Evolutionary conservation across 2,888 invertebrate species (phyloP).

Genomic region (Mimumesa dahlbomi): DNA sequence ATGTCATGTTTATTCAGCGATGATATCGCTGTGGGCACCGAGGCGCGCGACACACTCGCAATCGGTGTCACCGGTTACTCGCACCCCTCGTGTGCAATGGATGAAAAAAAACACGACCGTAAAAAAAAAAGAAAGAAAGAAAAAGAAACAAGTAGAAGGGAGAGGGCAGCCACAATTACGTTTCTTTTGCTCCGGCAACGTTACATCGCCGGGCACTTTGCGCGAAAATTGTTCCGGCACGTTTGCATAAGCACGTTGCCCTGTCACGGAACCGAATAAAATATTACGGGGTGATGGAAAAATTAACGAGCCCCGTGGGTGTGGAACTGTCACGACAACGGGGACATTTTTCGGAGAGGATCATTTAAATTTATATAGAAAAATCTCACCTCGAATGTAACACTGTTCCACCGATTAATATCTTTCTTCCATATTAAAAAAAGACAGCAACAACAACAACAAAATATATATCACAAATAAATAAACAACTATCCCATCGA

Average conservation of each 20-base stretch:
- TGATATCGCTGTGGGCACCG: constrained; percentile 76
- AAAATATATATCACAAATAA: no score
- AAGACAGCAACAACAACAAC: no score
- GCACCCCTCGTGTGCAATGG: constrained; percentile 24
- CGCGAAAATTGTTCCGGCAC: constrained; percentile 52
- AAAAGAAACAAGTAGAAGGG: neutral
- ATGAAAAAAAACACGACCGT: constrained; percentile 19
- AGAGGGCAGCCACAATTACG: constrained; percentile 46
- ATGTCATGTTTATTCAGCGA: constrained; percentile 80
- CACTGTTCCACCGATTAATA: no score
- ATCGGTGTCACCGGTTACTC: constrained; percentile 63
- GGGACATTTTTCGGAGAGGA: no score
- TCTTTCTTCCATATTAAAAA: no score
- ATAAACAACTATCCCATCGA: no score
- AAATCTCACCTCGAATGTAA: no score
- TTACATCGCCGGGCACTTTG: constrained; percentile 40
- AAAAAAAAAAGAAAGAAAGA: neutral
- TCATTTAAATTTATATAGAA: no score
- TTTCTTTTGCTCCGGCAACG: constrained; percentile 46
- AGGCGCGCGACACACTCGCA: constrained; percentile 69
- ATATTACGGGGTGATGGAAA: constrained; percentile 27
- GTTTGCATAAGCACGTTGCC: constrained; percentile 50
- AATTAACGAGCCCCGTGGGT: neutral
- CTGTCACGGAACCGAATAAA: constrained; percentile 27
- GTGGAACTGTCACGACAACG: neutral